Conservation (phyloP, 2,113 vertebrate genomes). For the Labeo catla region DNA sequence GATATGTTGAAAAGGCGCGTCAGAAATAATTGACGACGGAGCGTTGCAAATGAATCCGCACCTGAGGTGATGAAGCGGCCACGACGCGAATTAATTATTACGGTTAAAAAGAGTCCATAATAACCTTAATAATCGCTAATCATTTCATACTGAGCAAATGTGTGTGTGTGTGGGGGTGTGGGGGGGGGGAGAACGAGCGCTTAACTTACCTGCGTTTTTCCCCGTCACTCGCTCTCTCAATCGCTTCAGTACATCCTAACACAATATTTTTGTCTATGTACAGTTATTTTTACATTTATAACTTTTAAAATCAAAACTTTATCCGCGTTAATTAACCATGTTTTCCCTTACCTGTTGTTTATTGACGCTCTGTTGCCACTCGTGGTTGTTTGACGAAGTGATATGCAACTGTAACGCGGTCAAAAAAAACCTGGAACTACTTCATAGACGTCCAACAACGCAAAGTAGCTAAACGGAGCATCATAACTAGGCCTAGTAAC, state of each 20-base stretch:
- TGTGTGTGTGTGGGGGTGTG: too few species aligned
- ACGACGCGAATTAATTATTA: too few species aligned
- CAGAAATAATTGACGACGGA: neutral
- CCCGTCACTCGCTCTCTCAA: too few species aligned
- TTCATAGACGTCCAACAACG: neutral
- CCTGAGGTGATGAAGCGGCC: neutral
- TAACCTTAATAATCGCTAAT: too few species aligned
- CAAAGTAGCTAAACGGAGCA: neutral
- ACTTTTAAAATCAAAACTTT: neutral
- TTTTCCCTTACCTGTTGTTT: neutral
- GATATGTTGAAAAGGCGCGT: neutral
- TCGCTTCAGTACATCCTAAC: too few species aligned
- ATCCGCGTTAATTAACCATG: neutral
- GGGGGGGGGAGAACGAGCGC: too few species aligned
- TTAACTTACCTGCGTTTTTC: too few species aligned
- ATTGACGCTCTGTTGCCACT: neutral
- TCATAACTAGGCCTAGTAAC: neutral
- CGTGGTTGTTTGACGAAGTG: neutral
- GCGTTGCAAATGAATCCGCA: neutral
- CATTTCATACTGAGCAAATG: neutral
- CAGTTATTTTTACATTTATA: neutral
- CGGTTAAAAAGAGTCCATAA: too few species aligned
- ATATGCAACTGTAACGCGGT: neutral
- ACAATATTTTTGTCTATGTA: too few species aligned
- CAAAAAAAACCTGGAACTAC: neutral